Percentiles rank a stretch among this genome's conserved stretches.
Evolutionary conservation across 2,888 invertebrate genomes (phyloP).

Genomic region (Pachycephus smyrnensis): DNA sequence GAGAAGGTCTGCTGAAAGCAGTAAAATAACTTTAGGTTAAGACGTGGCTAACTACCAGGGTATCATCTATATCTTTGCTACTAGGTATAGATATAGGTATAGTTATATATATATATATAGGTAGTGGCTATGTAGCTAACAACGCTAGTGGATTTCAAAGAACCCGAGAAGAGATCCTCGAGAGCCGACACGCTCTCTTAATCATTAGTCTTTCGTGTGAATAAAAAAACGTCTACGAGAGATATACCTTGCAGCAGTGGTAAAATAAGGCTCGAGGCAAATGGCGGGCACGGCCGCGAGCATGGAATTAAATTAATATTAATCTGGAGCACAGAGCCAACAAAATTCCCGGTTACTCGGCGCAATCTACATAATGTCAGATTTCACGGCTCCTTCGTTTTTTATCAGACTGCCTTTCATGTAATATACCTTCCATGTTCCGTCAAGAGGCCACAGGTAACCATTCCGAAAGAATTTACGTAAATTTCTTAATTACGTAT

Average conservation of each 20-base stretch:
- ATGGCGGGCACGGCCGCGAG: slow-evolving; percentile 51
- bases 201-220: slow-evolving; percentile 55
- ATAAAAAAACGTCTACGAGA: slow-evolving; percentile 35
- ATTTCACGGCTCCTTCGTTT: slow-evolving; percentile 44
- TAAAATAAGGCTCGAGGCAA: slow-evolving; percentile 19
- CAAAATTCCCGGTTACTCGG: slow-evolving; percentile 44
- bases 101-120: no score
- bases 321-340: slow-evolving; percentile 57
- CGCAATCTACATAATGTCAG: slow-evolving; percentile 59
- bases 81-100: slow-evolving; percentile 7
- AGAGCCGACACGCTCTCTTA: slow-evolving; percentile 39
- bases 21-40: background rate
- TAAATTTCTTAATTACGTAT: background rate
- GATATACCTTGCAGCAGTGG: slow-evolving; percentile 21
- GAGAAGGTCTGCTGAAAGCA: slow-evolving; percentile 1
- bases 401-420: slow-evolving; percentile 10
- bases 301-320: slow-evolving; percentile 63
- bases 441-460: background rate
- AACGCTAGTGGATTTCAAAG: slow-evolving; percentile 18
- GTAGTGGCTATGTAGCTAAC: background rate
- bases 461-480: background rate
- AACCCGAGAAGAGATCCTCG: slow-evolving; percentile 19
- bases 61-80: slow-evolving; percentile 12
- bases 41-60: slow-evolving; percentile 21
- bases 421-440: background rate